Conservation (phyloP, 2,888 invertebrate genomes). For the Buathra laborator region DNA sequence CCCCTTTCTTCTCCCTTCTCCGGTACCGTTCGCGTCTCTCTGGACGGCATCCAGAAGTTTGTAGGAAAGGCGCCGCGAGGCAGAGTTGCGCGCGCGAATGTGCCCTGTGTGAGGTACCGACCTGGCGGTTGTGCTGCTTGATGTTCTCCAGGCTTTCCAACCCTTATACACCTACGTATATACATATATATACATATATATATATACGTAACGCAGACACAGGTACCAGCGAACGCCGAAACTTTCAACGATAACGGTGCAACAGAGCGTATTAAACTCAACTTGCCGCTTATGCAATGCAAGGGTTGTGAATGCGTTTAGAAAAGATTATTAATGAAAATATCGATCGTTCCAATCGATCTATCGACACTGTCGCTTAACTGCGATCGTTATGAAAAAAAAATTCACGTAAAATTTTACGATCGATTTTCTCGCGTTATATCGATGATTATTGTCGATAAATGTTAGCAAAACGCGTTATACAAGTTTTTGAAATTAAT, state of each 20-base stretch:
- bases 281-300: background rate
- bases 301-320: background rate
- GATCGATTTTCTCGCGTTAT: no score
- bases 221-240: background rate
- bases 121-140: slow-evolving; percentile 3
- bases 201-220: background rate
- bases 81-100: slow-evolving; percentile 4
- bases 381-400: no score
- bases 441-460: no score
- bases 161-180: background rate
- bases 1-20: background rate
- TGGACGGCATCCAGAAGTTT: slow-evolving; percentile 60
- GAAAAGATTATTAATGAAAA: background rate
- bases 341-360: no score
- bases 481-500: no score
- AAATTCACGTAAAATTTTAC: no score
- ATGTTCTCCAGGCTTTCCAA: slow-evolving; percentile 13
- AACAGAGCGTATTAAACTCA: background rate
- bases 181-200: background rate
- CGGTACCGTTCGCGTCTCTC: background rate
- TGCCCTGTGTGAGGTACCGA: slow-evolving; percentile 37
- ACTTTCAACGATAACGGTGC: slow-evolving; percentile 23
- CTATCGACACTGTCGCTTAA: no score
- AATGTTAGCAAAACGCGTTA: no score
- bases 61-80: slow-evolving; percentile 47